phyloP scores from a whole-genome alignment of 2,113 vertebrate species.

The Dipodomys stephensi region DNA sequence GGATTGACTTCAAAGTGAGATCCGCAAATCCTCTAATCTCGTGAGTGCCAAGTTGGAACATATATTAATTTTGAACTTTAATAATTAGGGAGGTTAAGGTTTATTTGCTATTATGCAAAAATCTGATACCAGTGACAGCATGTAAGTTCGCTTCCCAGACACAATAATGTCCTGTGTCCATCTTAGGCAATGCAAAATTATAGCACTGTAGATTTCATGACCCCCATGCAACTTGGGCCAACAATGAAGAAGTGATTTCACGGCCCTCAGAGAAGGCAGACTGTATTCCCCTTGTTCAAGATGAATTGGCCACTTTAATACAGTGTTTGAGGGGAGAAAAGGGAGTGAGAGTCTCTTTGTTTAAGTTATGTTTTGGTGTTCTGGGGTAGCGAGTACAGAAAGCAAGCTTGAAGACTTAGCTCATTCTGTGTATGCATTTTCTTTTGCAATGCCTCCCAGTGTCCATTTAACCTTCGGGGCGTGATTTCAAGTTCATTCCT shows the following conservation, averaged over 20 bases:
- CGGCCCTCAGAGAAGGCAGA: accelerated
- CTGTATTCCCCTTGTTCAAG: constrained; percentile 2
- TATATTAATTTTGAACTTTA: not conserved
- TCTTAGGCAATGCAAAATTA: constrained; percentile 16
- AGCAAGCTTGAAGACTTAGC: not conserved
- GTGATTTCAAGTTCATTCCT: constrained; percentile 74
- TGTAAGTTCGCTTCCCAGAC: constrained; percentile 4
- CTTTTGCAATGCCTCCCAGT: not conserved
- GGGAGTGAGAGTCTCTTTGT: not conserved
- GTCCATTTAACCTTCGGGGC: constrained; percentile 75
- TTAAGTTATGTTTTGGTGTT: not conserved
- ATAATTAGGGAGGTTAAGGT: not conserved
- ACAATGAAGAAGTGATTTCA: not conserved
- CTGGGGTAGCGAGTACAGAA: not conserved
- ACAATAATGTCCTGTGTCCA: not conserved
- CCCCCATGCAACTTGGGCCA: not conserved
- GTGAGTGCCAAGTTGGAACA: not conserved
- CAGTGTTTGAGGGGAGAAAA: not conserved
- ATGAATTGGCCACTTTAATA: not conserved
- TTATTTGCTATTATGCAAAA: not conserved
- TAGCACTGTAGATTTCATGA: not conserved
- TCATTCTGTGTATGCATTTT: not conserved
- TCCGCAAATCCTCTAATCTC: too few relatives aligned
- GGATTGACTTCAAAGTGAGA: too few relatives aligned
- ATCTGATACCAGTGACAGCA: constrained; percentile 7